Percentiles rank a stretch among this genome's conserved stretches.
These are phyloP conservation scores for Thymallus thymallus DNA, from an alignment of 2,113 vertebrate genomes.

Conservation along the genomic window DNA sequence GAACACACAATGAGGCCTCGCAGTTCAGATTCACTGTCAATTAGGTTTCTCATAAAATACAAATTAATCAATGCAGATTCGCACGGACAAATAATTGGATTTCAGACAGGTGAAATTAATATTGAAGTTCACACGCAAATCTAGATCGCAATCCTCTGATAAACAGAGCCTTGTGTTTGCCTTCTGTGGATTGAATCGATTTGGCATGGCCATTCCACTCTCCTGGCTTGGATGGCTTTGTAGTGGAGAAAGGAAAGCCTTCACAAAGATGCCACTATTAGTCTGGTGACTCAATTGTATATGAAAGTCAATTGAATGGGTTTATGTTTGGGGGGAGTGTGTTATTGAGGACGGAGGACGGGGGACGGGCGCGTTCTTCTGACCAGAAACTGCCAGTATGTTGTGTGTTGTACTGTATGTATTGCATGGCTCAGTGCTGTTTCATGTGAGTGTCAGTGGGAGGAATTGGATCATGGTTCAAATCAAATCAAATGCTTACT, in stretches of 20 bases:
- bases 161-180: slow-evolving; percentile 1
- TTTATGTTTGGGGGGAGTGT: slow-evolving; percentile 31
- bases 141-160: slow-evolving; percentile 24
- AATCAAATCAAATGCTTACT: too few species aligned
- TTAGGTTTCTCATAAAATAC: slow-evolving; percentile 9
- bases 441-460: too few species aligned
- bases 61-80: slow-evolving; percentile 30
- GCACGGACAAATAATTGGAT: slow-evolving; percentile 53
- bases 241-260: slow-evolving; percentile 35
- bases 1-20: slow-evolving; percentile 33
- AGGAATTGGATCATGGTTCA: too few species aligned
- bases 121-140: slow-evolving; percentile 24
- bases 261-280: slow-evolving; percentile 23
- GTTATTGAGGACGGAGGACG: neutral
- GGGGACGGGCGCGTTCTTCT: too few species aligned
- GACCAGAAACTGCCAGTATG: too few species aligned
- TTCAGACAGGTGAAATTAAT: slow-evolving; percentile 48
- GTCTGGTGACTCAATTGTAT: slow-evolving; percentile 35
- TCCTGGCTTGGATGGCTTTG: slow-evolving; percentile 37
- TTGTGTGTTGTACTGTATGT: too few species aligned
- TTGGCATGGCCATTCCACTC: slow-evolving; percentile 29
- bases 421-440: too few species aligned
- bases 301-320: slow-evolving; percentile 39
- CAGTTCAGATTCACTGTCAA: slow-evolving; percentile 28
- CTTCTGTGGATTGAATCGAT: slow-evolving; percentile 17